Evolutionary conservation across 2,113 vertebrate genomes (phyloP).

Genomic region (Brachirus orientalis): DNA sequence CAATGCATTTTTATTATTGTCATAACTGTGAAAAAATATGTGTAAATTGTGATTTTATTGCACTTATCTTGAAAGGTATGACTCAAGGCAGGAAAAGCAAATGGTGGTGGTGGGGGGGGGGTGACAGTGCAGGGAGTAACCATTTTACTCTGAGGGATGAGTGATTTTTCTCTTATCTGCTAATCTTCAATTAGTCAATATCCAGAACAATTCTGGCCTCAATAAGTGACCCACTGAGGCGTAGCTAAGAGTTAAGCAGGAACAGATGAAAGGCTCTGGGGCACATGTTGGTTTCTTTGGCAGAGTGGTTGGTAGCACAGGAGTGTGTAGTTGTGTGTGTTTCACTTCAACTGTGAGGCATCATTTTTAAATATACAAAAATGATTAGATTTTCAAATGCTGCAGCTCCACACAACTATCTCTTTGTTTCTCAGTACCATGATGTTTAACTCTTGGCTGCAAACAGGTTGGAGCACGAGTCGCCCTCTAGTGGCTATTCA

Average conservation of each 20-base stretch:
- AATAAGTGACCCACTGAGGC: conserved; percentile 69
- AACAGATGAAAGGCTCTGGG: conserved; percentile 70
- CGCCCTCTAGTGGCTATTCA: no score
- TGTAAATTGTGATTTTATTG: conserved; percentile 48
- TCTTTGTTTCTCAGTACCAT: no score
- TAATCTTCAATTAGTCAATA: conserved; percentile 78
- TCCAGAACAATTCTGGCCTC: conserved; percentile 68
- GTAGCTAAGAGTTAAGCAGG: conserved; percentile 63
- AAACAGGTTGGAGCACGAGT: no score
- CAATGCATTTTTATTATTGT: conserved; percentile 28
- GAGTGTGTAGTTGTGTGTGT: no score
- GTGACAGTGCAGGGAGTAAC: conserved; percentile 15
- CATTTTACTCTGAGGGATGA: conserved; percentile 57
- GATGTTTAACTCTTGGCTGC: no score
- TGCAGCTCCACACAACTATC: no score
- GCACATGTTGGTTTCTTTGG: conserved; percentile 16
- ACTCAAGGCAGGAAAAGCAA: conserved; percentile 26
- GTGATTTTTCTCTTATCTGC: conserved; percentile 68
- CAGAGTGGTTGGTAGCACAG: no score
- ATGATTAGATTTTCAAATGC: no score
- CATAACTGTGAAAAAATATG: conserved; percentile 32
- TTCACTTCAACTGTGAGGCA: not conserved
- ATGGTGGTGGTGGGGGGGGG: no score
- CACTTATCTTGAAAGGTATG: conserved; percentile 39
- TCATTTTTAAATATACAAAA: no score